phyloP scores from a whole-genome alignment of 1,140 invertebrate genomes.

The Drosophila pruinosa region DNA sequence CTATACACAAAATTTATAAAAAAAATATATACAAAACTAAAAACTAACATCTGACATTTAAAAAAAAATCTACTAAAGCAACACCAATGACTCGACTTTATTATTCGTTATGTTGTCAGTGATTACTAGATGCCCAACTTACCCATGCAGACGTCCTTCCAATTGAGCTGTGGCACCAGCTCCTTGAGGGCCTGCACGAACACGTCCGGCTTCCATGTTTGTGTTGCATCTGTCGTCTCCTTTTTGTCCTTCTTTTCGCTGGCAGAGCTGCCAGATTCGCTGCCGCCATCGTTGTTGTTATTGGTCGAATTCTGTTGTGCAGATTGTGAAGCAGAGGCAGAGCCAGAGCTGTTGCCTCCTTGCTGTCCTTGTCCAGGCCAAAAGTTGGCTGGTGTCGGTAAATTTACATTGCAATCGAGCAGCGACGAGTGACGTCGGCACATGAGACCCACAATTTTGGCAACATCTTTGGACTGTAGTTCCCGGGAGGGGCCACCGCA shows the following conservation, averaged over 20 bases:
- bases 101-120: too few species aligned
- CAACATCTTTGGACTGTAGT: slow-evolving; percentile 90
- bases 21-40: too few species aligned
- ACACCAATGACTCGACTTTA: too few species aligned
- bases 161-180: slow-evolving; percentile 92
- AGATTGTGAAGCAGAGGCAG: slow-evolving; percentile 37
- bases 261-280: slow-evolving; percentile 63
- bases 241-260: slow-evolving; percentile 84
- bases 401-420: slow-evolving; percentile 86
- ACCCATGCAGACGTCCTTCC: slow-evolving; percentile 96
- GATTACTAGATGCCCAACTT: neutral
- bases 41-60: too few species aligned
- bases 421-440: slow-evolving; percentile 90
- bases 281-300: slow-evolving; percentile 64
- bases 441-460: slow-evolving; percentile 94
- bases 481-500: slow-evolving; percentile 86
- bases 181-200: slow-evolving; percentile 96
- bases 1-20: too few species aligned
- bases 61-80: too few species aligned
- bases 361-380: slow-evolving; percentile 82
- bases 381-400: slow-evolving; percentile 86
- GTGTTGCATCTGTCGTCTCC: slow-evolving; percentile 82
- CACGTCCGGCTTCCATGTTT: slow-evolving; percentile 96
- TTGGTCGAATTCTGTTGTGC: slow-evolving; percentile 54
- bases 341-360: slow-evolving; percentile 6